phyloP scores from a whole-genome alignment of 2,797 vertebrate species.

The Gadopsis bispinosus region DNA sequence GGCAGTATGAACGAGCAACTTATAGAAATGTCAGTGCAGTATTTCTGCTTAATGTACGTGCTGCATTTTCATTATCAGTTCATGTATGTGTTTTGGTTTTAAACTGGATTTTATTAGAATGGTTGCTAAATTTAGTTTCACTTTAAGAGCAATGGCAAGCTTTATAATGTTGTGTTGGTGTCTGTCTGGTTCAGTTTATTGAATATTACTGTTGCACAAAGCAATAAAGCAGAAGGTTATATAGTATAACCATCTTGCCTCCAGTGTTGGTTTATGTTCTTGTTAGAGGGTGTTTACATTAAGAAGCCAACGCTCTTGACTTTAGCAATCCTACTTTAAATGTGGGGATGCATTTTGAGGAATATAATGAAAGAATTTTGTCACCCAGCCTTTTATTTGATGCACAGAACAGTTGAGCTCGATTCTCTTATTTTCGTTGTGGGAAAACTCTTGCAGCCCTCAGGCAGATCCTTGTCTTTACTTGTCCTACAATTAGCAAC shows the following conservation, averaged over 20 bases:
- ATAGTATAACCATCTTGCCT: neutral
- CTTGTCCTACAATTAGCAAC: slow-evolving; percentile 47
- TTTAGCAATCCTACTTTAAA: neutral
- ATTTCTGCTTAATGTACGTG: neutral
- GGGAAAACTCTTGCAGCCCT: slow-evolving; percentile 38
- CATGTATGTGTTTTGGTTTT: neutral
- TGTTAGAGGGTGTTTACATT: neutral
- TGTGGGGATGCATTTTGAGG: neutral
- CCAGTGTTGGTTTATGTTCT: neutral
- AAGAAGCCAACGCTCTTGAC: neutral
- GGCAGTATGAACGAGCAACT: neutral
- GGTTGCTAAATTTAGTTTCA: neutral
- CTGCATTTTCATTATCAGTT: neutral
- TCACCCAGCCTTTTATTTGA: neutral
- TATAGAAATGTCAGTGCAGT: neutral
- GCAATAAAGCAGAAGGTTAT: neutral
- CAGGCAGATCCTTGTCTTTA: slow-evolving; percentile 53
- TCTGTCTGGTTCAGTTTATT: neutral
- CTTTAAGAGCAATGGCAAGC: neutral
- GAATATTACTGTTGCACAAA: neutral
- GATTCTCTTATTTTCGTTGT: slow-evolving; percentile 13
- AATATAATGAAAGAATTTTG: neutral
- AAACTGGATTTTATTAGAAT: neutral
- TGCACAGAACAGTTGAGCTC: neutral
- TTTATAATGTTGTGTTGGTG: neutral